phyloP scores from a whole-genome alignment of 2,113 vertebrate species.

The Choloepus hoffmanni region DNA sequence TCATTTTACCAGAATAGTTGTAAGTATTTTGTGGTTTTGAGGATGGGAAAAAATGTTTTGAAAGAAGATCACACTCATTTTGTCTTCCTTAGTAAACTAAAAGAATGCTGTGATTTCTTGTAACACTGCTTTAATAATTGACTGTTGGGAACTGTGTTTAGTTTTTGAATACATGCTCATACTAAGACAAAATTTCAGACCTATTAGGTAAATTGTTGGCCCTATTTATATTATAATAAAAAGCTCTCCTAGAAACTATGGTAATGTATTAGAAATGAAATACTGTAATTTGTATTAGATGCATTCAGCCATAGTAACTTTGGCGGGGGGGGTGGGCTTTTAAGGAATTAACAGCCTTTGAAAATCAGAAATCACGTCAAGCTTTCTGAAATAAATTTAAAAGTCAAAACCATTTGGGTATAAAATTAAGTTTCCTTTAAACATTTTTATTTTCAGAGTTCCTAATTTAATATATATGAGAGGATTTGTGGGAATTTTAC shows the following conservation, averaged over 20 bases:
- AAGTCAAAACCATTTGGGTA: background rate
- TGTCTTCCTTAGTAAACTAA: conserved; percentile 40
- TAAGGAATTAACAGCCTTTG: conserved; percentile 33
- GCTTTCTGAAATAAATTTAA: conserved; percentile 42
- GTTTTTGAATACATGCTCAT: conserved; percentile 18
- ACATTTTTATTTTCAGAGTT: background rate
- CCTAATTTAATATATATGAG: background rate
- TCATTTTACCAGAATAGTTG: conserved; percentile 24
- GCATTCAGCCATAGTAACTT: background rate
- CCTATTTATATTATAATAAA: conserved; percentile 8
- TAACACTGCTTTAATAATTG: background rate
- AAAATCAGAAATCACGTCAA: conserved; percentile 48
- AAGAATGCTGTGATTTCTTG: background rate
- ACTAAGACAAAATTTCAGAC: conserved; percentile 26
- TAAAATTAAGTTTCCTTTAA: conserved; percentile 38
- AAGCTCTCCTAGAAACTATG: background rate
- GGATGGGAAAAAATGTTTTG: background rate
- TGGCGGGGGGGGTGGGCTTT: background rate
- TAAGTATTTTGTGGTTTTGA: conserved; percentile 11
- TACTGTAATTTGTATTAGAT: conserved; percentile 37
- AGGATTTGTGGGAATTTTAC: background rate
- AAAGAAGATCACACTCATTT: background rate
- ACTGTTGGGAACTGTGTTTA: background rate
- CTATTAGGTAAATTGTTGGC: background rate
- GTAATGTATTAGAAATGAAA: conserved; percentile 1